phyloP scores from a whole-genome alignment of 2,888 invertebrate species.

The Agrotis clavis region DNA sequence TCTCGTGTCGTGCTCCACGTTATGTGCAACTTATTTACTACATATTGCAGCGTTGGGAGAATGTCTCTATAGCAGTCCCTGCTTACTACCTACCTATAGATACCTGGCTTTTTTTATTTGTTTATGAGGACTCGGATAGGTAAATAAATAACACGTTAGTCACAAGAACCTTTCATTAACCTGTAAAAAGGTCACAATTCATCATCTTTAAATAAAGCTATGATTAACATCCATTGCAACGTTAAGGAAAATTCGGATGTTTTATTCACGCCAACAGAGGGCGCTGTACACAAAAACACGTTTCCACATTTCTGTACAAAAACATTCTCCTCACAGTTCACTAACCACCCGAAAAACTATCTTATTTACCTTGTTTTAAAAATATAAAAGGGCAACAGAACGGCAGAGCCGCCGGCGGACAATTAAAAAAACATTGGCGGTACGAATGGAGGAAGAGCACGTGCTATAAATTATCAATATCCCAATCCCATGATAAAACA shows the following conservation, averaged over 20 bases:
- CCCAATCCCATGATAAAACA: conserved; percentile 91
- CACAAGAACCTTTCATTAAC: not conserved
- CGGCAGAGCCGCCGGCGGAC: conserved; percentile 71
- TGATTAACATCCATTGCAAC: conserved; percentile 18
- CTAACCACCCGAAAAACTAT: conserved; percentile 66
- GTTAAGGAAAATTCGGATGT: conserved; percentile 14
- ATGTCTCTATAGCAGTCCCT: not conserved
- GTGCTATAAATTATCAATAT: conserved; percentile 89
- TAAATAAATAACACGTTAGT: not conserved
- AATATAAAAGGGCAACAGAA: conserved; percentile 70
- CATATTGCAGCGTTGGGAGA: conserved; percentile 43
- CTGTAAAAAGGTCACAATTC: conserved; percentile 3
- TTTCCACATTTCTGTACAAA: conserved; percentile 24
- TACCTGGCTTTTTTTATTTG: not conserved
- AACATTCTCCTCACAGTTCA: conserved; percentile 53
- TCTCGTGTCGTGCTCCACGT: conserved; percentile 40
- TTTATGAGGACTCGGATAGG: not conserved
- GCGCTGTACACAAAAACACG: conserved; percentile 49
- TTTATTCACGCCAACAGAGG: conserved; percentile 55
- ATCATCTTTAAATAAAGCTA: conserved; percentile 5
- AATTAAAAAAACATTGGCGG: conserved; percentile 75
- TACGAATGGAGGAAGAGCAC: conserved; percentile 70
- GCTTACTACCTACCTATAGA: too few relatives aligned
- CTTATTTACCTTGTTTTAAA: conserved; percentile 68
- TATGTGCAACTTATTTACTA: conserved; percentile 61